A percentile compares a stretch with the other conserved stretches of the same genome.
Evolutionary conservation across 2,797 vertebrate species (phyloP).

Genomic region (Falco naumanni): DNA sequence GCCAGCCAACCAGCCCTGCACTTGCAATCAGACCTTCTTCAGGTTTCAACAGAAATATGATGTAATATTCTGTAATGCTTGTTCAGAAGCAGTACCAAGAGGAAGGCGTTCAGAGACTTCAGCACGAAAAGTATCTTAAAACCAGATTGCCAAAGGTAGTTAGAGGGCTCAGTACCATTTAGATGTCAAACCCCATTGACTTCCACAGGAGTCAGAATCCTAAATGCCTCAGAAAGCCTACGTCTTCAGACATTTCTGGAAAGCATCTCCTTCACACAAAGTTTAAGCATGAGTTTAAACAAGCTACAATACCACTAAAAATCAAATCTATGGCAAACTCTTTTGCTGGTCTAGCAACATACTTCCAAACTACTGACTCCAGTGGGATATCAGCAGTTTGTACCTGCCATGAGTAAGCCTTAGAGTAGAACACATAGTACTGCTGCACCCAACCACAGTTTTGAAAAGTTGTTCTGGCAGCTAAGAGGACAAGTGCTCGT

Average conservation of each 20-base stretch:
- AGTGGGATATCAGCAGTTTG: neutral
- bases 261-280: neutral
- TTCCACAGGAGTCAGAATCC: neutral
- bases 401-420: neutral
- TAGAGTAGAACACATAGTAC: neutral
- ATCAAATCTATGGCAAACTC: neutral
- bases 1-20: neutral
- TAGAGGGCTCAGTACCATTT: neutral
- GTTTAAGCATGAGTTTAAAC: neutral
- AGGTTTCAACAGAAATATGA: neutral
- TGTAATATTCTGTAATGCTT: neutral
- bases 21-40: neutral
- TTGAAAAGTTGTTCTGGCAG: neutral
- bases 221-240: neutral
- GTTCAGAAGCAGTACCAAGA: neutral
- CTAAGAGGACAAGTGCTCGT: neutral
- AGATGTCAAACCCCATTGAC: neutral
- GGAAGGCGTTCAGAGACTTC: neutral
- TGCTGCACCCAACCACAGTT: neutral
- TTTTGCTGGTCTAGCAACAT: neutral
- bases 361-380: rapidly evolving
- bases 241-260: neutral
- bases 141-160: neutral
- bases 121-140: neutral
- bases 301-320: neutral